A percentile compares a stretch with the other conserved stretches of the same genome.
Conservation (phyloP, 2,888 invertebrate genomes). For the Euplagia quadripunctaria region DNA sequence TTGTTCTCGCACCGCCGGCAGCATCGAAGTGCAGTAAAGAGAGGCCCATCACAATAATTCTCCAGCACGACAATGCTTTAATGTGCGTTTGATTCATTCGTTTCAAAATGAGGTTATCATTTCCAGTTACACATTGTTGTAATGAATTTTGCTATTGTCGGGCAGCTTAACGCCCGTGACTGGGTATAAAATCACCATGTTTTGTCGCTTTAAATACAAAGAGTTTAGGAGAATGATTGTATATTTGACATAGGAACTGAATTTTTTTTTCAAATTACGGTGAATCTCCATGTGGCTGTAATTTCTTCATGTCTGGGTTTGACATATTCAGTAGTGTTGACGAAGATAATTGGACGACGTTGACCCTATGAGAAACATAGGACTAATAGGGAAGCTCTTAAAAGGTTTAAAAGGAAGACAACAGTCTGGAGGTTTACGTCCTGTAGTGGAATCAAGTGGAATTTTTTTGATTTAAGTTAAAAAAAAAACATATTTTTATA, state of each 20-base stretch:
- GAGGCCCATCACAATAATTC: constrained; percentile 86
- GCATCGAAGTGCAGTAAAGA: constrained; percentile 82
- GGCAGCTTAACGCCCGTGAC: constrained; percentile 44
- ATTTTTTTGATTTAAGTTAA: too few relatives aligned
- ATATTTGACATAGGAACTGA: not conserved
- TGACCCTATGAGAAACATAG: too few relatives aligned
- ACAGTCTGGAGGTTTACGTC: too few relatives aligned
- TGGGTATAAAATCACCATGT: constrained; percentile 46
- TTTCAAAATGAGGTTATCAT: constrained; percentile 86
- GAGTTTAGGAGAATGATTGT: not conserved
- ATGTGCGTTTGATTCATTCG: constrained; percentile 86
- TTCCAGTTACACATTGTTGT: constrained; percentile 74
- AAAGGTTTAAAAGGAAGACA: too few relatives aligned
- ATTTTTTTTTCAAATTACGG: too few relatives aligned
- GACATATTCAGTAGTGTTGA: too few relatives aligned
- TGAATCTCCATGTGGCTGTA: not conserved
- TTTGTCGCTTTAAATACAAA: constrained; percentile 29
- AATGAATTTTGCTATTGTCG: constrained; percentile 81
- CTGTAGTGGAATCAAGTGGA: too few relatives aligned
- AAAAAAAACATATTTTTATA: too few relatives aligned
- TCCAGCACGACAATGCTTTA: constrained; percentile 85
- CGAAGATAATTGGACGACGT: too few relatives aligned
- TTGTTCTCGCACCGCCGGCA: constrained; percentile 60
- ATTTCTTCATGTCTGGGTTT: not conserved
- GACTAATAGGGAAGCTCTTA: too few relatives aligned